Conservation (phyloP, 2,797 vertebrate genomes). For the Clarias platycephalus region DNA sequence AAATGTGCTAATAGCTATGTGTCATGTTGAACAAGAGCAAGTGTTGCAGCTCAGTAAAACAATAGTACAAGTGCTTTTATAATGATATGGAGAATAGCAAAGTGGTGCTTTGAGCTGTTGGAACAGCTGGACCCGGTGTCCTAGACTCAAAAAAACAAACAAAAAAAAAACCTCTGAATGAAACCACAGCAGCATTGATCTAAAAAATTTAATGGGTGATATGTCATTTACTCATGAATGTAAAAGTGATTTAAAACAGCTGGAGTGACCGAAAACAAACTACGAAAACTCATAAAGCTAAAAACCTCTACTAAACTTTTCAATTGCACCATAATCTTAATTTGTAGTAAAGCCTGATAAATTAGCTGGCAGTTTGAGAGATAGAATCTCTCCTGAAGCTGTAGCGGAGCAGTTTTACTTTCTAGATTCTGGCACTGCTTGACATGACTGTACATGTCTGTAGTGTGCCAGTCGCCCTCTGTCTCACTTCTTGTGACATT, state of each 20-base stretch:
- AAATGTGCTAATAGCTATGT: slow-evolving; percentile 8
- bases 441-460: background rate
- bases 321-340: background rate
- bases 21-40: slow-evolving; percentile 7
- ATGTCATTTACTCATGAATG: background rate
- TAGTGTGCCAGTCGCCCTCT: slow-evolving; percentile 8
- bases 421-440: slow-evolving; percentile 17
- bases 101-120: slow-evolving; percentile 8
- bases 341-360: background rate
- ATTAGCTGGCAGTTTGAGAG: background rate
- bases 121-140: background rate
- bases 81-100: background rate
- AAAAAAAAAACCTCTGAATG: background rate
- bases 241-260: background rate
- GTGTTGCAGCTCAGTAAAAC: background rate
- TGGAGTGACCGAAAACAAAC: background rate
- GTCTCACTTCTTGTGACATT: background rate
- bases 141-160: background rate
- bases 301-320: background rate
- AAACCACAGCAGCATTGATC: background rate
- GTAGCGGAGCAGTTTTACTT: slow-evolving; percentile 8
- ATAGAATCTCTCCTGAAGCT: background rate
- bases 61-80: slow-evolving; percentile 10
- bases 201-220: no score
- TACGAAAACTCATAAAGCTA: background rate